Evolutionary conservation across 2,113 vertebrate species (phyloP).

Genomic region (Bufo bufo): DNA sequence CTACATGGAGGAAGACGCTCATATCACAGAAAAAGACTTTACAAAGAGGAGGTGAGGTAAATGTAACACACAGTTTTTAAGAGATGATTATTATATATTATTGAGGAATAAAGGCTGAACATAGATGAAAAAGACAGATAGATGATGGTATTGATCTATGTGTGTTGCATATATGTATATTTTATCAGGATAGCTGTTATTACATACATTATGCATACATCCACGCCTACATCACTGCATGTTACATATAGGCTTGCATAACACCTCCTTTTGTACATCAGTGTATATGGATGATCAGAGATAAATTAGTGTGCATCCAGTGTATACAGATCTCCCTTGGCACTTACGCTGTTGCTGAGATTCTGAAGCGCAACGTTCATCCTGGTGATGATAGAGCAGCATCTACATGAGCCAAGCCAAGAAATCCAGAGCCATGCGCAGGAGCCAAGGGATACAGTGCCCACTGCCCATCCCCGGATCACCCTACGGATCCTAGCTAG

Average conservation of each 20-base stretch:
- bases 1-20: too few species aligned
- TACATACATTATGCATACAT: background rate
- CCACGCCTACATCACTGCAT: background rate
- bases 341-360: constrained; percentile 66
- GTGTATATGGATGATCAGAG: background rate
- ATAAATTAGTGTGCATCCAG: constrained; percentile 3
- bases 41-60: background rate
- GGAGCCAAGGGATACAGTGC: constrained; percentile 48
- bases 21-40: background rate
- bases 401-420: constrained; percentile 47
- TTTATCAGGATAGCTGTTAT: background rate
- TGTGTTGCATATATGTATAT: background rate
- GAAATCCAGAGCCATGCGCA: constrained; percentile 47
- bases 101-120: background rate
- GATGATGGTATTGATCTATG: background rate
- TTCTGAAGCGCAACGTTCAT: constrained; percentile 76
- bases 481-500: constrained; percentile 45
- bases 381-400: constrained; percentile 60
- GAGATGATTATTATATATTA: background rate
- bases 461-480: constrained; percentile 52
- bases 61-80: background rate
- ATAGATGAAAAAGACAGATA: background rate
- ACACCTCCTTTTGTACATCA: background rate
- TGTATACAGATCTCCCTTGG: constrained; percentile 25
- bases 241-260: background rate